Conservation (phyloP, 2,113 vertebrate genomes). For the mouse (Mus musculus) region GRCm39 chr3:51169001-51169500, state of each 20-base stretch:
- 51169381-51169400: not conserved
- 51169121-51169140: slow-evolving; percentile 48
- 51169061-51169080: too few relatives aligned
- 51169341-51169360: not conserved
- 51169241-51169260: slow-evolving; percentile 25
- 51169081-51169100: not conserved
- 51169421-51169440: not conserved
- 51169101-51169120: not conserved
- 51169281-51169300: not conserved
- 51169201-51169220: slow-evolving; percentile 29
- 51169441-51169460: not conserved
- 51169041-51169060: too few relatives aligned
- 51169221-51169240: slow-evolving; percentile 52
- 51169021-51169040: not conserved
- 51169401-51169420: not conserved
- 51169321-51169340: not conserved
- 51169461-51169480: not conserved
- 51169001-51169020: not conserved
- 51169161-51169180: slow-evolving; percentile 53
- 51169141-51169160: slow-evolving; percentile 28
- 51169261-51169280: not conserved
- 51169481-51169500: not conserved
- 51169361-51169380: not conserved
- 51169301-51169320: not conserved
- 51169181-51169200: slow-evolving; percentile 42